Evolutionary conservation across 2,113 vertebrate species (phyloP), one percentile per base, ranked within the genome.

Genomic region (Cynocephalus volans): DNA sequence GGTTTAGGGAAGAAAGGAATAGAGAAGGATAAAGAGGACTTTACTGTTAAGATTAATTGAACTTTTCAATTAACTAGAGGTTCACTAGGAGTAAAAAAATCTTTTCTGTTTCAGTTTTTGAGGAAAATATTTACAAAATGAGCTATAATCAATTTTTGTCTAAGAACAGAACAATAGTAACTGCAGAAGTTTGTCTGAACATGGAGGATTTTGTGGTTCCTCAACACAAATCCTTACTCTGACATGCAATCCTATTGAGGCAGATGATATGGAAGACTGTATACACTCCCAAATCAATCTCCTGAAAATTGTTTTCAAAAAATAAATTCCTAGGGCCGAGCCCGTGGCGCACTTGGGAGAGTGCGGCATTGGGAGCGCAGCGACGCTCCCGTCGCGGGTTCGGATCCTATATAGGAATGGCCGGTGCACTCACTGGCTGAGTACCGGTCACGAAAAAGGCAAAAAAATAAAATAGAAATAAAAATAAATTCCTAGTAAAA

Each of bases 31-130:
- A 77, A 76, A 81, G 11, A 80, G 23, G 36, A 24, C 2, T 5
- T 88, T 88, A 64, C 17, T 33, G 5, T 56, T 62, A 62, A 8
- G 21, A 19, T 60, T 36, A 76, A 90, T 0, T 56, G 19, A 50
- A 86, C 65, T 96, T 84, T 88, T 81, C 31, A 81, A 72, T 87
- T 75, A 93, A 87, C 19, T 94, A 82, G 58, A 91, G 19, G 31
- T 64, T 90, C 76, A n/a, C 52, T 6, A 83, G 45, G 12, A 26
- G 18, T 79, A 75, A 11, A 5, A 5, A 54, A 11, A 33, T 0
- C 1, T 17, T 60, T 95, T 76, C 85, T 56, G 19, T 19, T 91
- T 15, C 58, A 67, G 6, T 54, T 91, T 18, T 89, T 93, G 28
- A 41, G 9, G 10, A 70, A 93, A 58, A 75, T 60, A 79, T 93